Conservation (phyloP, 2,888 invertebrate species). For the Phragmatobia fuliginosa region DNA sequence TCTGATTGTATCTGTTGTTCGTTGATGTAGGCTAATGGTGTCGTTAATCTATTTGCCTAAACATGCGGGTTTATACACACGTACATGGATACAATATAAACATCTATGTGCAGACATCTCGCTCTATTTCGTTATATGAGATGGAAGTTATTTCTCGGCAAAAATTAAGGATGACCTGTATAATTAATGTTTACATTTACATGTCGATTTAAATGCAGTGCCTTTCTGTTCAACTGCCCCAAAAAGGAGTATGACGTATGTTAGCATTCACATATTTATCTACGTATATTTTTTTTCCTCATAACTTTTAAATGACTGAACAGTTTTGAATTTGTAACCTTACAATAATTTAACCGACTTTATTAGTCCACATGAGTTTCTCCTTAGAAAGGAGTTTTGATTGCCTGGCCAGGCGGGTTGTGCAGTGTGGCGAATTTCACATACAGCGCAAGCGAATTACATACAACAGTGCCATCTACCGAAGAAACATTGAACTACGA, state of each 20-base stretch:
- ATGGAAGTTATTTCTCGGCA: constrained; percentile 24
- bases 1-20: constrained; percentile 21
- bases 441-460: too few relatives aligned
- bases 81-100: constrained; percentile 2
- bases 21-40: constrained; percentile 36
- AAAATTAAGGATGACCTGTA: constrained; percentile 22
- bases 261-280: too few relatives aligned
- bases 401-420: too few relatives aligned
- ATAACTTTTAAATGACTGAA: background rate
- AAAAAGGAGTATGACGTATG: background rate
- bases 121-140: constrained; percentile 41
- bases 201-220: background rate
- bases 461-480: too few relatives aligned
- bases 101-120: constrained; percentile 13
- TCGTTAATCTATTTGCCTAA: constrained; percentile 39
- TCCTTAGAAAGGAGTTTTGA: too few relatives aligned
- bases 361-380: too few relatives aligned
- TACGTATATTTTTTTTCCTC: background rate
- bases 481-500: too few relatives aligned
- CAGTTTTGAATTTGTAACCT: too few relatives aligned
- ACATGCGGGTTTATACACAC: constrained; percentile 37
- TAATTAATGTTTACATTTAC: background rate
- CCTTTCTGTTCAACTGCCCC: background rate
- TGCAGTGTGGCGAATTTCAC: too few relatives aligned
- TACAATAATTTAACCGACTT: too few relatives aligned